Base-by-base conservation (phyloP, 2,888 invertebrate species). In the Hyposoter didymator region DNA sequence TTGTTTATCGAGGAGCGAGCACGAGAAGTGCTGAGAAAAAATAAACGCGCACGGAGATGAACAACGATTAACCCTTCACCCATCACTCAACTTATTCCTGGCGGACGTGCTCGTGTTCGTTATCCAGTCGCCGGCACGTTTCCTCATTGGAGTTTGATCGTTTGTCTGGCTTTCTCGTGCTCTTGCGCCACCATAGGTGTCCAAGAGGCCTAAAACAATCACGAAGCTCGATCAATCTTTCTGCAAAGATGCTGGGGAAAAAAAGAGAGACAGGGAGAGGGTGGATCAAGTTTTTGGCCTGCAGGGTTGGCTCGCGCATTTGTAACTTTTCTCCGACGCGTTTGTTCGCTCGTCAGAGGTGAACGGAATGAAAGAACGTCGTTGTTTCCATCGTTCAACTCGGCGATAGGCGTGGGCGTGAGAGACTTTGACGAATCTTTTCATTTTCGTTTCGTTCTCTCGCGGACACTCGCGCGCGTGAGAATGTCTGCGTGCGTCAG, bases 141-240 rank as follows among this genome's bases (percentile, higher is more conserved):
- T 70, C 76, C 70, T 59, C 76, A 64, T 75, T 39, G 59, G 78
- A 75, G 22, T 59, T 59, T 59, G 59, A 59, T 62, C 52, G 28
- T 35, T 67, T 49, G 70, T 75, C 73, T 47, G 32, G 64, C 28
- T 47, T 52, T 43, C 64, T 72, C 7, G 17, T 28, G n/a, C 28
- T 78, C 86, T 86, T 66, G 82, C 72, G 82, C 72, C 82, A 83
- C 83, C 74, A 47, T 85, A 88, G 88, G 87, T 88, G 88, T 88
- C 79, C 84, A 78, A 80, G 67, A 67, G 75, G 74, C 85, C 87
- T 88, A 86, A 88, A 89, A 90, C 89, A 89, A 90, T 90, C 85
- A 87, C 75, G 83, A 79, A 84, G 84, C 84, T 87, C 88, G 85
- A 90, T 90, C 87, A 84, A 89, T 90, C 90, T 90, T 90, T 82